Base-by-base conservation (phyloP, 1,140 invertebrate genomes). In the Sesamia nonagrioides region DNA sequence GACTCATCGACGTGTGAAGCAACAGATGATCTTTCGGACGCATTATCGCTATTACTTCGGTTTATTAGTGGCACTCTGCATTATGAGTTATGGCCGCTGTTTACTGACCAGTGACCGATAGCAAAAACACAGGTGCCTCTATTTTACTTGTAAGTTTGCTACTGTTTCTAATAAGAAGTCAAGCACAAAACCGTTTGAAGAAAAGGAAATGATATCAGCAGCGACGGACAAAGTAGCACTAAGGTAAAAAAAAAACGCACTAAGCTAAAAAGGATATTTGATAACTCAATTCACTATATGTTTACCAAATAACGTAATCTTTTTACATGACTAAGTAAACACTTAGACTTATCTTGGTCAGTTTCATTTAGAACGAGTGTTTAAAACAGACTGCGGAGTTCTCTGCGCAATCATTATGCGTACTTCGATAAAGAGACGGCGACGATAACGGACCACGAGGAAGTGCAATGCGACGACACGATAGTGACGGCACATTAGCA, bases 371-470 rank as follows among this genome's bases (percentile, higher is more conserved):
- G 27, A 40, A 15, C 52, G 40, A 66, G 73, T 79, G 50, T 68
- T 78, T 61, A 18, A 61, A 71, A 77, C 18, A 15, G 42, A 6
- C 35, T 13, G 21, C 37, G 63, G 50, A 69, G 48, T 21, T 40
- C 56, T 58, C 52, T 60, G 35, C 74, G 82, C 84, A 86, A 85
- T 87, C 83, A 77, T 78, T 80, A 69, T 78, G 82, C 72, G 74
- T 79, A 82, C 45, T 77, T 27, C 79, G 87, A 90, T 89, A 90
- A 86, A 54, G 61, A 60, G 66, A 33, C 74, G 89, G 58, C 63
- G 66, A 21, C 74, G 89, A 92, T 92, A 92, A 91, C 68, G 80
- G 82, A 80, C 81, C 84, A 87, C 87, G 84, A 88, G 88, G 89
- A 89, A 91, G 80, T 88, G 84, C 82, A 78, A 76, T 81, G 78